Evolutionary conservation across 2,113 vertebrate genomes (phyloP).

Genomic region (Merops nubicus): DNA sequence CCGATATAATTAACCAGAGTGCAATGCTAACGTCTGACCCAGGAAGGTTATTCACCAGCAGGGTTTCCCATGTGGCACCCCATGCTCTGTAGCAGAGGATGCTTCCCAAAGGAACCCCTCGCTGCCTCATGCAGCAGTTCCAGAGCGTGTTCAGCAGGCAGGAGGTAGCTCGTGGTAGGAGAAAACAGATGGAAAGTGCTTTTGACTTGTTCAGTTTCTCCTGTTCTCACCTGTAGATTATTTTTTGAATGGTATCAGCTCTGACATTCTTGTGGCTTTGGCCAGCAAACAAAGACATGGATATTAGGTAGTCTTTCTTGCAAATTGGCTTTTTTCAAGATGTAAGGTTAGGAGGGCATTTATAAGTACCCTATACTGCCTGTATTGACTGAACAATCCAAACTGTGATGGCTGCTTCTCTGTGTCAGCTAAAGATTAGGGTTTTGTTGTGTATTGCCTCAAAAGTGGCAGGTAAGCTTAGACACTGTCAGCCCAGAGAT

Average conservation of each 20-base stretch:
- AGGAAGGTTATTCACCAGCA: neutral
- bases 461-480: neutral
- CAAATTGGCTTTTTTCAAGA: neutral
- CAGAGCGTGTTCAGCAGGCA: fast-evolving
- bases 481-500: neutral
- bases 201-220: constrained; percentile 33
- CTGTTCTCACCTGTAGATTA: neutral
- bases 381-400: neutral
- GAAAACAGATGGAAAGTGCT: neutral
- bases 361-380: neutral
- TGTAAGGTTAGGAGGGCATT: neutral
- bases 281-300: constrained; percentile 19
- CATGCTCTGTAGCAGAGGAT: neutral
- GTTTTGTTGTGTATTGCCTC: neutral
- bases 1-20: constrained; percentile 1
- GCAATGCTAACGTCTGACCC: neutral
- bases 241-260: neutral
- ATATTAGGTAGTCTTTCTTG: constrained; percentile 10
- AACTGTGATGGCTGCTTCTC: neutral
- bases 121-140: fast-evolving
- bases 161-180: neutral
- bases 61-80: neutral
- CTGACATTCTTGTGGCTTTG: neutral
- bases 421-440: neutral
- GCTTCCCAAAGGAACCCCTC: neutral